Base-by-base conservation (phyloP, 2,797 vertebrate species). In the Valencia hispanica region DNA sequence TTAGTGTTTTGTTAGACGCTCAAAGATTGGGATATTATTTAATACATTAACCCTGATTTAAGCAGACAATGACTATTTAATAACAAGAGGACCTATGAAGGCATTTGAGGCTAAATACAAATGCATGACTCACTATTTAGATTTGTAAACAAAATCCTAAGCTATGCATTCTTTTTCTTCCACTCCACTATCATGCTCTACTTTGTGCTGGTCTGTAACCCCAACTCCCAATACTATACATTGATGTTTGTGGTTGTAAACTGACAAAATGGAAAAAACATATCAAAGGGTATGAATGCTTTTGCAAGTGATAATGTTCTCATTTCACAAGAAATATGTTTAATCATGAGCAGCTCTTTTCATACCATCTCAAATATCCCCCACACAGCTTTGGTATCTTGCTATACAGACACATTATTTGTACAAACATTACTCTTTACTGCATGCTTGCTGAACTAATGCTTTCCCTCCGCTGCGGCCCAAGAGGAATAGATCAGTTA, bases 361-460 rank as follows among this genome's bases (percentile, higher is more conserved):
- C 32, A 72, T 73, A 75, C 7, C 57, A 27, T 74, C 57, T 79
- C 70, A 82, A 15, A 75, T 78, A 74, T 74, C 32, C 45, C 50
- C 30, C 71, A 45, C 79, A 77, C 81, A 70, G 57, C 74, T 78
- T 41, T 66, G 34, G 79, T 72, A 72, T 39, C 32, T 88, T 85
- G 74, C 66, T 74, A 81, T 77, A 82, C 85, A 86, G 61, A 83
- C 74, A 50, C 65, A 51, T 68, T 72, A 79, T 84, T 87, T 89
- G 69, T 82, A 80, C 74, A 87, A 79, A 82, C 85, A 84, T 84
- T 53, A 77, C 70, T 65, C 65, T 86, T 80, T 70, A 70, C 43
- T 0, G n/a, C 72, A 79, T 77, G 80, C 79, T 86, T 70, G 47
- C 78, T 87, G 79, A 89, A 79, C 83, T 84, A 84, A 80, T 82